Base-by-base conservation (phyloP, 2,113 vertebrate species). In the Megaleporinus macrocephalus region DNA sequence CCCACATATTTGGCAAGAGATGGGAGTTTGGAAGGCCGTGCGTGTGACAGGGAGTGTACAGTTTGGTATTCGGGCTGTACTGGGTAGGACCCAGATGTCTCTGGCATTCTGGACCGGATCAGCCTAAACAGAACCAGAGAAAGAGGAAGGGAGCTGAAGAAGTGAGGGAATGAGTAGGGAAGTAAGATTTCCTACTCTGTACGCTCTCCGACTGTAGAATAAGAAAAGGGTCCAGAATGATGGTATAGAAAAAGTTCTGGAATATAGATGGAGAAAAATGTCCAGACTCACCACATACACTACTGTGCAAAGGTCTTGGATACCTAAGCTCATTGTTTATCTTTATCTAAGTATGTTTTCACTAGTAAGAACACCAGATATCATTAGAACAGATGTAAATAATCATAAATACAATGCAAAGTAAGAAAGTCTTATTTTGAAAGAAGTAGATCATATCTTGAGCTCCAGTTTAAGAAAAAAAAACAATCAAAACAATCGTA, bases 111-210 rank as follows among this genome's bases (percentile, higher is more conserved):
- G 10, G 36, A 36, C 27, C 22, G 7, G 36, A 49, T 61, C 0
- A 73, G 26, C 36, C 62, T 73, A 73, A 80, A 77, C 1, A 33
- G 24, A 65, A 75, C 27, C 12, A 57, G 44, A 72, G 51, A 71
- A 51, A 63, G 30, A 30, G 36, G 51, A 69, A 55, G 27, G 36
- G 61, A 33, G 29, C 18, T 10, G 36, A 22, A 27, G 33, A 36
- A 5, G 30, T 4, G 15, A 69, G 12, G 29, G 30, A 69, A 27
- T 20, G 44, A 33, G 63, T 5, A 20, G 36, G 14, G 26, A 80
- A 33, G 77, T 18, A 3, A 27, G 26, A 18, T 22, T 6, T 57
- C 20, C 6, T 57, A 10, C 20, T 57, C 20, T 57, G 18, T n/a
- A 69, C n/a, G 12, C 14, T 41, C 4, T 16, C 22, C 53, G n/a